Conservation (phyloP, 1,140 invertebrate species). For the Patella vulgata region DNA sequence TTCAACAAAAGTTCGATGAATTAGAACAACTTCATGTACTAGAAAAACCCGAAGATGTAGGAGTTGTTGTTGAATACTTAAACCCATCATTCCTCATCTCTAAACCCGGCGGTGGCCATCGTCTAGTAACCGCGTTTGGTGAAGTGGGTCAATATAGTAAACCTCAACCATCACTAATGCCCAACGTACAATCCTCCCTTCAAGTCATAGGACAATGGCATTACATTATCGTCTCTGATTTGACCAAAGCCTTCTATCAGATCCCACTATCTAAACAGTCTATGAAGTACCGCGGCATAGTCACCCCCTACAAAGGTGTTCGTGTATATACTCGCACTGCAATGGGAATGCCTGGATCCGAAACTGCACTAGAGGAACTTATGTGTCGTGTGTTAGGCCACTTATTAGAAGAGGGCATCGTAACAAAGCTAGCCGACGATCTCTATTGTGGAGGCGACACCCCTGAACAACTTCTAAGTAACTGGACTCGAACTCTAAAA, state of each 20-base stretch:
- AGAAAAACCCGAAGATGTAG: constrained; percentile 24
- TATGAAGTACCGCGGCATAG: constrained; percentile 30
- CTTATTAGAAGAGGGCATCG: constrained; percentile 8
- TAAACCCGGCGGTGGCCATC: constrained; percentile 26
- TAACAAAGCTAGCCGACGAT: constrained; percentile 22
- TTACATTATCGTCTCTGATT: constrained; percentile 26
- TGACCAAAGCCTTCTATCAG: constrained; percentile 30
- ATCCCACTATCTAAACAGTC: constrained; percentile 19
- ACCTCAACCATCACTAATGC: constrained; percentile 28
- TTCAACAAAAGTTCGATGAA: constrained; percentile 30
- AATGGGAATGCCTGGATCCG: no score
- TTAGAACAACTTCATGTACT: constrained; percentile 31
- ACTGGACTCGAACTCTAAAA: constrained; percentile 12
- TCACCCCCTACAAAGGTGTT: constrained; percentile 16
- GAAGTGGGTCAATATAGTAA: constrained; percentile 30
- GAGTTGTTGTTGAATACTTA: constrained; percentile 25
- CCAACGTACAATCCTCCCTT: constrained; percentile 28
- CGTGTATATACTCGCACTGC: constrained; percentile 12
- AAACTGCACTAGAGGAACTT: no score
- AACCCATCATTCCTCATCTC: constrained; percentile 29
- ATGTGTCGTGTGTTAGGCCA: constrained; percentile 23
- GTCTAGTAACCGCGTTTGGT: constrained; percentile 32
- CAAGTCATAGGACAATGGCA: constrained; percentile 22
- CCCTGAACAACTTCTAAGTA: constrained; percentile 2
- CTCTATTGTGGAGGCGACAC: constrained; percentile 7